phyloP scores from a whole-genome alignment of 2,113 vertebrate species.

The Actenoides hombroni region DNA sequence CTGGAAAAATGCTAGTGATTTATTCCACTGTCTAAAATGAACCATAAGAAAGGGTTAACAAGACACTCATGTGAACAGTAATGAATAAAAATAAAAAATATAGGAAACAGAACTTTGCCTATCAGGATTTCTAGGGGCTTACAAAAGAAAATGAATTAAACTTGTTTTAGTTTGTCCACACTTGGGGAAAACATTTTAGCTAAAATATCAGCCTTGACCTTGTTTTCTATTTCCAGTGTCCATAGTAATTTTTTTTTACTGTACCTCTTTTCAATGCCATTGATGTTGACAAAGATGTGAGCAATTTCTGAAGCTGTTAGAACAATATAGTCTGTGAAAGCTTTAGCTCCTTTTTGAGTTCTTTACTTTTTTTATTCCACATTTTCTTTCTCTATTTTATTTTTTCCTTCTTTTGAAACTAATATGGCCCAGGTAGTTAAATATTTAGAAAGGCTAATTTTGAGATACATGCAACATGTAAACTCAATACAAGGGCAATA shows the following conservation, averaged over 20 bases:
- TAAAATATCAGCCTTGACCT: conserved; percentile 17
- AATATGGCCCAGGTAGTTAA: neutral
- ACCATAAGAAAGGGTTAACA: neutral
- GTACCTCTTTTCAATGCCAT: conserved; percentile 3
- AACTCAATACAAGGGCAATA: neutral
- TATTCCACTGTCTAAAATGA: neutral
- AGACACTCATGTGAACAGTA: neutral
- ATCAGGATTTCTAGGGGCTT: neutral
- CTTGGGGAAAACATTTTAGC: neutral
- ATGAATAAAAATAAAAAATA: neutral
- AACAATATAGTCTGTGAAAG: conserved; percentile 25
- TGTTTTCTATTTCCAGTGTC: conserved; percentile 49
- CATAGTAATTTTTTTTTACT: neutral
- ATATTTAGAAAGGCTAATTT: conserved; percentile 15
- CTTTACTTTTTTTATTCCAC: neutral
- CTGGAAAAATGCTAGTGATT: neutral
- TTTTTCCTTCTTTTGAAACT: neutral
- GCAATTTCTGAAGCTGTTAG: conserved; percentile 1
- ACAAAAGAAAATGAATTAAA: neutral
- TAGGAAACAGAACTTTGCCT: neutral
- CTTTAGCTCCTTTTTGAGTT: neutral
- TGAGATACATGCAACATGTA: neutral
- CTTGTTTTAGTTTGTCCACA: conserved; percentile 16
- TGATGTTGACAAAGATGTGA: conserved; percentile 29
- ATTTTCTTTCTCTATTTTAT: neutral